Percentiles rank a stretch among this genome's conserved stretches.
Evolutionary conservation across 1,140 invertebrate genomes (phyloP).

Genomic region (Eupristina koningsbergeri): DNA sequence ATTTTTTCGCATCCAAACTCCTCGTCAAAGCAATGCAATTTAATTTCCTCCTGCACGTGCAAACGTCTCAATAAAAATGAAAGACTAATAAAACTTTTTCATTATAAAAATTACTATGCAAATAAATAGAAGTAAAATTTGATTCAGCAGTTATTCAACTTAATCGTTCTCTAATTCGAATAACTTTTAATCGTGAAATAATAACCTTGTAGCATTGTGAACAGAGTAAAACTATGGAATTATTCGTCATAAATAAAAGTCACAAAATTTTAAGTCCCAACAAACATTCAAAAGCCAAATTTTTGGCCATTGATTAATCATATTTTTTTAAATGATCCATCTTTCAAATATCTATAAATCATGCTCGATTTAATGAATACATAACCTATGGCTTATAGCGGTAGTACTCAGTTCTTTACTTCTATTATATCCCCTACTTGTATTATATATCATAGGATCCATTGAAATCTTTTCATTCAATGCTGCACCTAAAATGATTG

Average conservation of each 20-base stretch:
- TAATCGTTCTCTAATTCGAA: too few species aligned
- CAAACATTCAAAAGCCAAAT: neutral
- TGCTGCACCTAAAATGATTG: neutral
- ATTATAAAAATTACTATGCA: too few species aligned
- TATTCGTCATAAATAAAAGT: neutral
- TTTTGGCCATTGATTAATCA: slow-evolving; percentile 14
- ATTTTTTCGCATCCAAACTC: too few species aligned
- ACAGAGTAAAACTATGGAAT: too few species aligned
- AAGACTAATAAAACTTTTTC: too few species aligned
- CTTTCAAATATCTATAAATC: slow-evolving; percentile 17
- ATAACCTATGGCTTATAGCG: neutral
- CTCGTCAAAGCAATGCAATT: too few species aligned
- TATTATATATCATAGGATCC: neutral
- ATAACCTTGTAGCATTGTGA: too few species aligned
- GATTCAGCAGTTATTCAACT: too few species aligned
- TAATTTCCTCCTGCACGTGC: too few species aligned
- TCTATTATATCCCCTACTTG: neutral
- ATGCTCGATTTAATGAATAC: slow-evolving; percentile 5
- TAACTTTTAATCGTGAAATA: too few species aligned
- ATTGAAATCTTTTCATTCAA: neutral
- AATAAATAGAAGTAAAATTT: too few species aligned
- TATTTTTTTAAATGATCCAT: neutral
- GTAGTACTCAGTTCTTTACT: neutral
- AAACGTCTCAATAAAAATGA: too few species aligned
- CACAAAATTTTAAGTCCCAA: neutral